These are phyloP conservation scores for Microcebus lehilahytsara DNA, from an alignment of 2,113 vertebrate genomes.

Conservation along the genomic window DNA sequence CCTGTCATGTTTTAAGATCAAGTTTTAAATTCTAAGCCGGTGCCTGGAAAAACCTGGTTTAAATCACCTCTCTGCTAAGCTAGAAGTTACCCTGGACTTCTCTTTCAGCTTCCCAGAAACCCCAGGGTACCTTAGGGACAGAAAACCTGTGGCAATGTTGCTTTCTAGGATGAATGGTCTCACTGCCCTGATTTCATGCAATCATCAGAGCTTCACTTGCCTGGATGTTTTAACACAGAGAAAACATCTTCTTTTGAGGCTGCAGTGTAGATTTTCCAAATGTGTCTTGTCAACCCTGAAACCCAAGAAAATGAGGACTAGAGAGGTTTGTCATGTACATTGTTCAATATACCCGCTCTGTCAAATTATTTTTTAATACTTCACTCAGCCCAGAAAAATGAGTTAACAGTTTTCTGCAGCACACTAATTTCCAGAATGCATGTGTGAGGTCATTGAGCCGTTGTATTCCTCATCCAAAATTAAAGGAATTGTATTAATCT, in stretches of 20 bases:
- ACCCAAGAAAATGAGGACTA: not conserved
- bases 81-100: not conserved
- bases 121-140: not conserved
- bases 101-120: not conserved
- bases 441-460: not conserved
- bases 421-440: conserved; percentile 27
- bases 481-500: conserved; percentile 61
- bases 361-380: conserved; percentile 52
- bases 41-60: not conserved
- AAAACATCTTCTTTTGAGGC: not conserved
- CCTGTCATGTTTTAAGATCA: not conserved
- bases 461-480: conserved; percentile 34
- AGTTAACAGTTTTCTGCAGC: conserved; percentile 9
- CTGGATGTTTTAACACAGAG: not conserved
- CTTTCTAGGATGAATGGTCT: not conserved
- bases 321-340: not conserved
- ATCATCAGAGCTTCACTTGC: not conserved
- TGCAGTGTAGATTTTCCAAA: not conserved
- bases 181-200: not conserved
- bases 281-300: not conserved
- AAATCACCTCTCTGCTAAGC: not conserved
- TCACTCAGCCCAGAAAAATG: conserved; percentile 43
- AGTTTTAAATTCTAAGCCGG: not conserved
- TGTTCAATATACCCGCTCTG: not conserved
- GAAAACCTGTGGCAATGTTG: not conserved